Base-by-base conservation (phyloP, 2,113 vertebrate genomes). In the Neofelis nebulosa region DNA sequence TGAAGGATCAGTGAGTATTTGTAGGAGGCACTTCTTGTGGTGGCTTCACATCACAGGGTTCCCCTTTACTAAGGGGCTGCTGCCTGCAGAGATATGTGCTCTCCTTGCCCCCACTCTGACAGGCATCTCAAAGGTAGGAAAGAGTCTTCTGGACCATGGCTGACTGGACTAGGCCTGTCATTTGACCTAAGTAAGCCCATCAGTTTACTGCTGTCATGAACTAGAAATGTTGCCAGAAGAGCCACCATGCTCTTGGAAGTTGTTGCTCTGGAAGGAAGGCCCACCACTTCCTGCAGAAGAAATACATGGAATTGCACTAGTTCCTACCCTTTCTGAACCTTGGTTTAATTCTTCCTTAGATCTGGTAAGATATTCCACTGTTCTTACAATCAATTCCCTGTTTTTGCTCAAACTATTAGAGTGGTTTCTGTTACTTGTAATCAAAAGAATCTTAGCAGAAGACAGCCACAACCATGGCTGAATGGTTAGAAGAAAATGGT, bases 381-480 rank as follows among this genome's bases (percentile, higher is more conserved):
- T 88, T 91, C 65, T 78, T 81, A 25, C 52, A 82, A 71, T 66
- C 10, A n/a, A 36, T 61, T 69, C 27, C 57, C 38, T 90, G 14
- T 27, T 78, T 97, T 93, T 66, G 65, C 33, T 97, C 33, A 57
- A 78, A 76, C 9, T n/a, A 48, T 29, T 86, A 45, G 38, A 96
- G 15, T 96, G 25, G 83, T 94, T 82, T 68, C 45, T 94, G 10
- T 86, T 89, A 78, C 31, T 38, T 95, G 21, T 86, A 86, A 73
- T 68, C 13, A n/a, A 91, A 94, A 85, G 57, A 89, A 93, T 88
- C 23, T 74, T 92, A 68, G 76, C 23, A 92, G 82, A 92, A 48
- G 57, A 85, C 11, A 83, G 48, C 33, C 68, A 83, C 29, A 81
- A 27, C 6, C 27, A 31, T 96, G 86, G 14, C 66, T 91, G 57